Evolutionary conservation across 2,113 vertebrate genomes (phyloP).

Genomic region (Ptilonorhynchus violaceus): DNA sequence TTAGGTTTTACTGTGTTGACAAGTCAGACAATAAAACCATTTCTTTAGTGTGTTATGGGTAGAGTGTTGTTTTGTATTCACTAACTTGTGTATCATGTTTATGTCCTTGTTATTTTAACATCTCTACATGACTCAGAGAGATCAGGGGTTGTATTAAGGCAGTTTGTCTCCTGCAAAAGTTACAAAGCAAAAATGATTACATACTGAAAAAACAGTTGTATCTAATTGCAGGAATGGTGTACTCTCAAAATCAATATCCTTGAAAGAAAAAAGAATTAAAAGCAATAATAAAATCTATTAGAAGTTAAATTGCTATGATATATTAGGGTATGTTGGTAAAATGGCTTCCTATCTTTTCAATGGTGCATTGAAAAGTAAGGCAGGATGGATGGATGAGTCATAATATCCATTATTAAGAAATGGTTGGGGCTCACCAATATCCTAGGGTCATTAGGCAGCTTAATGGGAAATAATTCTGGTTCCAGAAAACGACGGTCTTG

Average conservation of each 20-base stretch:
- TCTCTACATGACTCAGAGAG: neutral
- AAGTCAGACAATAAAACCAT: neutral
- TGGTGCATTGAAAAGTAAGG: constrained; percentile 7
- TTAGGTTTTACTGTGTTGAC: neutral
- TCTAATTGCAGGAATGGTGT: constrained; percentile 33
- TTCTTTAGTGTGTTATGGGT: neutral
- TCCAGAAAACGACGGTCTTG: neutral
- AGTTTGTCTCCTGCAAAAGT: constrained; percentile 36
- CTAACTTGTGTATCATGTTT: neutral
- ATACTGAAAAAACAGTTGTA: neutral
- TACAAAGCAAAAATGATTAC: constrained; percentile 44
- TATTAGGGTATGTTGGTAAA: constrained; percentile 10
- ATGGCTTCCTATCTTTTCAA: constrained; percentile 9
- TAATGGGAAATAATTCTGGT: constrained; percentile 29
- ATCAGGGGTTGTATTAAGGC: constrained; percentile 34
- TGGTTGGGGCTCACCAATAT: neutral
- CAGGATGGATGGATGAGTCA: constrained; percentile 4
- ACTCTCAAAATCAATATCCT: constrained; percentile 51
- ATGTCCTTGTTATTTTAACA: constrained; percentile 31
- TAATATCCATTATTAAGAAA: constrained; percentile 26
- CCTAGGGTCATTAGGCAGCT: constrained; percentile 24
- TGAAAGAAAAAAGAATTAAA: constrained; percentile 49
- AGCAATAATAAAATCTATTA: constrained; percentile 47
- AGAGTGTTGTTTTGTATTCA: neutral
- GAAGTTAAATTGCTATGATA: constrained; percentile 42